A percentile compares a stretch with the other conserved stretches of the same genome.
Evolutionary conservation across 2,888 invertebrate species (phyloP).

Genomic region (Zootermopsis nevadensis): DNA sequence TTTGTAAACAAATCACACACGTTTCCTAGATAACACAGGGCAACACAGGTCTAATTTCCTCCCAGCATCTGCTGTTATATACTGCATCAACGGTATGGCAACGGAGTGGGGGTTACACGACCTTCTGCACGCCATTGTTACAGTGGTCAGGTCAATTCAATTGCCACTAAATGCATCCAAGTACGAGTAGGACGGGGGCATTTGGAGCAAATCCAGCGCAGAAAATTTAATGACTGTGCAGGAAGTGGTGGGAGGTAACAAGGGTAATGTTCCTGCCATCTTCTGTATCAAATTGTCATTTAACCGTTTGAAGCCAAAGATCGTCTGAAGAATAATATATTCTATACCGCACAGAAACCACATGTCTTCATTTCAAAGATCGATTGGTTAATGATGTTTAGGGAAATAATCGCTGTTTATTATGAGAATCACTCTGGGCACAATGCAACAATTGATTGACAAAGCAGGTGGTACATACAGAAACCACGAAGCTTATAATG

Average conservation of each 20-base stretch:
- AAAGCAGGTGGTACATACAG: no score
- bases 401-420: no score
- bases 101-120: conserved; percentile 2
- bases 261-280: neutral
- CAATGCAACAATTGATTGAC: no score
- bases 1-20: conserved; percentile 4
- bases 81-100: neutral
- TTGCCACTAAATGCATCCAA: conserved; percentile 27
- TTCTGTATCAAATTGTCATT: no score
- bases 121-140: conserved; percentile 31
- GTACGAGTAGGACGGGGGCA: conserved; percentile 5
- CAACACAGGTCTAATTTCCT: neutral
- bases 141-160: conserved; percentile 44
- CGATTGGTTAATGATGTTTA: no score
- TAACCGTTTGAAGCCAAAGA: no score
- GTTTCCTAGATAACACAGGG: neutral
- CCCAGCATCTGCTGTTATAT: neutral
- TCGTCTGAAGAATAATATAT: no score
- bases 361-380: no score
- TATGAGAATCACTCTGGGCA: no score
- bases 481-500: no score
- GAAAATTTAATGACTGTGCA: neutral
- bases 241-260: neutral
- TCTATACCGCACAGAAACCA: no score
- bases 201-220: conserved; percentile 39